A percentile compares a stretch with the other conserved stretches of the same genome.
Evolutionary conservation across 2,888 invertebrate species (phyloP).

Genomic region (Antheraea assamensis): DNA sequence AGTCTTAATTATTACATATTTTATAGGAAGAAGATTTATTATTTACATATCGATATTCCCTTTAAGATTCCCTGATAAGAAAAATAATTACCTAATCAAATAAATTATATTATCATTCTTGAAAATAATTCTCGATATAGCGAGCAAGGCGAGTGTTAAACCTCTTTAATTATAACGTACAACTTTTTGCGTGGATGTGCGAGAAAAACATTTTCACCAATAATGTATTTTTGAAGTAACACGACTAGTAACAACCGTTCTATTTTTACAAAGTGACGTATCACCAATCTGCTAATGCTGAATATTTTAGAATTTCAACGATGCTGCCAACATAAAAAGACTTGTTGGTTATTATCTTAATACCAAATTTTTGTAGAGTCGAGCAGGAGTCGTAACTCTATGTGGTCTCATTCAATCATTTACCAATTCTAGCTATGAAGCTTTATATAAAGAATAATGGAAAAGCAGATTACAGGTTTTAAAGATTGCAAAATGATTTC

Average conservation of each 20-base stretch:
- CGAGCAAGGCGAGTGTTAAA: not conserved
- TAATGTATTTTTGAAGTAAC: constrained; percentile 19
- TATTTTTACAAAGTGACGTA: constrained; percentile 16
- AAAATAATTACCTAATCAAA: too few species aligned
- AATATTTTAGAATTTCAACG: not conserved
- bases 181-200: constrained; percentile 10
- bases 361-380: too few species aligned
- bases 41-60: not conserved
- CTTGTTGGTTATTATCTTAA: too few species aligned
- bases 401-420: too few species aligned
- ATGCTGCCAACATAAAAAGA: not conserved
- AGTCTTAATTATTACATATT: not conserved
- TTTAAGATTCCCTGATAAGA: too few species aligned
- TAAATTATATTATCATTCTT: not conserved
- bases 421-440: too few species aligned
- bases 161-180: not conserved
- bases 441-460: too few species aligned
- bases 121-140: not conserved
- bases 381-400: too few species aligned
- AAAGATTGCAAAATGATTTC: too few species aligned
- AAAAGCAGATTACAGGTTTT: too few species aligned
- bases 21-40: not conserved
- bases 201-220: constrained; percentile 6
- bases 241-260: constrained; percentile 7
- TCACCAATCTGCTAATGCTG: not conserved